A percentile compares a stretch with the other conserved stretches of the same genome.
Evolutionary conservation across 1,140 invertebrate species (phyloP).

Genomic region (Hyles euphorbiae): DNA sequence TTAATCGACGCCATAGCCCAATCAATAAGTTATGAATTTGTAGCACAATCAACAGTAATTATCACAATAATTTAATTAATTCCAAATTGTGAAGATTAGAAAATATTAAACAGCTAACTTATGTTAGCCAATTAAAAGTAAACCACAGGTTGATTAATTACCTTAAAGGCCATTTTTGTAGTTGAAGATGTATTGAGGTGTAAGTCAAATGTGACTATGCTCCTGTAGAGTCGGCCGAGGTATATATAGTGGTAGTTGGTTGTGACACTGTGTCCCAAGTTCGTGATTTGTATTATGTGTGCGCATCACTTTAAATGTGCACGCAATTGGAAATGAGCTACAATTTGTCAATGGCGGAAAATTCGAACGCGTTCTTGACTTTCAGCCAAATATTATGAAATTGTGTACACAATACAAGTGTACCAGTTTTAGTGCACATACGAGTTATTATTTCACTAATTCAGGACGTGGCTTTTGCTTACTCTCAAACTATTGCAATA

Average conservation of each 20-base stretch:
- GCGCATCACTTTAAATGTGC: constrained; percentile 60
- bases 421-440: too few species aligned
- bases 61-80: too few species aligned
- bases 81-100: too few species aligned
- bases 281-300: constrained; percentile 60
- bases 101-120: too few species aligned
- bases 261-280: constrained; percentile 59
- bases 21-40: too few species aligned
- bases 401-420: constrained; percentile 11
- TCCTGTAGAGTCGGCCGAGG: constrained; percentile 37
- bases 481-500: too few species aligned
- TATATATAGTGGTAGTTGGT: constrained; percentile 56
- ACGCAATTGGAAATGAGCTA: constrained; percentile 66
- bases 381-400: constrained; percentile 64
- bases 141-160: constrained; percentile 24
- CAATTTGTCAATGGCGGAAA: constrained; percentile 67
- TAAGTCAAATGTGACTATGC: constrained; percentile 54
- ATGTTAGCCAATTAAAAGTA: too few species aligned
- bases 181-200: constrained; percentile 35
- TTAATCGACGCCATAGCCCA: too few species aligned
- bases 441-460: too few species aligned
- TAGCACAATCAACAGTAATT: too few species aligned
- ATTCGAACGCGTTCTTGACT: constrained; percentile 59
- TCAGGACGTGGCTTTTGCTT: too few species aligned
- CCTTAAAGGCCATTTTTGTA: constrained; percentile 66